Conservation (phyloP, 2,113 vertebrate genomes). For the Thamnaconus septentrionalis region DNA sequence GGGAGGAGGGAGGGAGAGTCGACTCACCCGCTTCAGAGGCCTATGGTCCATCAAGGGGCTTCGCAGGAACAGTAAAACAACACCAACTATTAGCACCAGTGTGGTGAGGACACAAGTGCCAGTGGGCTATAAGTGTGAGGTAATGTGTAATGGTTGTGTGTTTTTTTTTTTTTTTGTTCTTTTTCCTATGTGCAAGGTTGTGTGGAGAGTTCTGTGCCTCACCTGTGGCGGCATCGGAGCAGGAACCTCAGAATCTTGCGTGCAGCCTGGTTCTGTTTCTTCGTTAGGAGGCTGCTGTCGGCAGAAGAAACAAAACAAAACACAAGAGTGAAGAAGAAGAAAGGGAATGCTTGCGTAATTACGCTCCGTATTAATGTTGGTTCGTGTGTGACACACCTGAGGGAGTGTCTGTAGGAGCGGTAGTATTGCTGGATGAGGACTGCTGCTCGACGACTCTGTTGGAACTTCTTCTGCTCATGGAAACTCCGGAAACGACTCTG, state of each 20-base stretch:
- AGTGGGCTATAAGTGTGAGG: slow-evolving; percentile 44
- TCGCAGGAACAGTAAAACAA: slow-evolving; percentile 95
- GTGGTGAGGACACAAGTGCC: slow-evolving; percentile 37
- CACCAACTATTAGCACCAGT: slow-evolving; percentile 93
- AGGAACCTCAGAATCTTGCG: slow-evolving; percentile 99
- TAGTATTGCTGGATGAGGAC: slow-evolving; percentile 99
- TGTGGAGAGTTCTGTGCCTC: slow-evolving; percentile 22
- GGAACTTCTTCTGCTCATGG: slow-evolving; percentile 95
- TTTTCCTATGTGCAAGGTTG: slow-evolving; percentile 1
- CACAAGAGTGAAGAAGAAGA: slow-evolving; percentile 40
- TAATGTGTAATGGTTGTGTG: slow-evolving; percentile 21
- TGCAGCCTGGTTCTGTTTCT: slow-evolving; percentile 99
- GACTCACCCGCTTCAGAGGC: slow-evolving; percentile 98
- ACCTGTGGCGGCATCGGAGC: slow-evolving; percentile 98
- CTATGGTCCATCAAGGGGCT: slow-evolving; percentile 99
- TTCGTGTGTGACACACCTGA: slow-evolving; percentile 73
- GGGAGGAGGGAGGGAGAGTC: slow-evolving; percentile 43
- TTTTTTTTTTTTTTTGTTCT: no score
- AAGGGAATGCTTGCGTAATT: not conserved
- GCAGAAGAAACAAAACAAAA: not conserved
- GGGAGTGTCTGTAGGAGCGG: slow-evolving; percentile 92
- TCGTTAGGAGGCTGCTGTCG: slow-evolving; percentile 94
- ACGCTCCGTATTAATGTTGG: not conserved
- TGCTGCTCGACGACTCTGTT: slow-evolving; percentile 94
- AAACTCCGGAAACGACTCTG: slow-evolving; percentile 99